Conservation (phyloP, 1,140 invertebrate species). For the Zaprionus vittiger region DNA sequence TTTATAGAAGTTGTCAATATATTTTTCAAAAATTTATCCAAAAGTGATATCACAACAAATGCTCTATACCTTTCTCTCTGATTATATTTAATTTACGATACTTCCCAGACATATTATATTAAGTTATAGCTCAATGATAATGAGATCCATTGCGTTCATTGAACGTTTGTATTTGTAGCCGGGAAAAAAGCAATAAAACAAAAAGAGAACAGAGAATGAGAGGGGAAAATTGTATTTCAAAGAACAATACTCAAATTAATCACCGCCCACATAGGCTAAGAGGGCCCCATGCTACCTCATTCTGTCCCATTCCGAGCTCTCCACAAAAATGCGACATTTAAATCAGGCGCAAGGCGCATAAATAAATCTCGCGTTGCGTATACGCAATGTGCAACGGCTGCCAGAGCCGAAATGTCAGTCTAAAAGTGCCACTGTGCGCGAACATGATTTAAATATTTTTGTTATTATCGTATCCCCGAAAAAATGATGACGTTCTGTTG, state of each 20-base stretch:
- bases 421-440: constrained; percentile 34
- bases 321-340: constrained; percentile 79
- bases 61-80: neutral
- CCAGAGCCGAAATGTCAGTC: neutral
- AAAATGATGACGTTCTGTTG: constrained; percentile 59
- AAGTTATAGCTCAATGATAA: constrained; percentile 30
- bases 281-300: neutral
- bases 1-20: neutral
- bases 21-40: no score
- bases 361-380: constrained; percentile 75
- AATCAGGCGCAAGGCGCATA: constrained; percentile 61
- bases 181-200: constrained; percentile 16
- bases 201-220: neutral
- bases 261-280: constrained; percentile 59
- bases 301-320: constrained; percentile 49
- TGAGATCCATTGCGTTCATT: constrained; percentile 26
- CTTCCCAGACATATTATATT: neutral
- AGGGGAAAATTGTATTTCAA: constrained; percentile 46
- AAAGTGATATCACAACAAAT: no score
- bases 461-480: constrained; percentile 42
- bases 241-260: constrained; percentile 80
- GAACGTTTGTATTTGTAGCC: constrained; percentile 21
- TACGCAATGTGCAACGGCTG: constrained; percentile 64
- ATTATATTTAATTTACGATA: neutral
- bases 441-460: constrained; percentile 71